Evolutionary conservation across 2,888 invertebrate species (phyloP).

Genomic region (Pherbina coryleti): DNA sequence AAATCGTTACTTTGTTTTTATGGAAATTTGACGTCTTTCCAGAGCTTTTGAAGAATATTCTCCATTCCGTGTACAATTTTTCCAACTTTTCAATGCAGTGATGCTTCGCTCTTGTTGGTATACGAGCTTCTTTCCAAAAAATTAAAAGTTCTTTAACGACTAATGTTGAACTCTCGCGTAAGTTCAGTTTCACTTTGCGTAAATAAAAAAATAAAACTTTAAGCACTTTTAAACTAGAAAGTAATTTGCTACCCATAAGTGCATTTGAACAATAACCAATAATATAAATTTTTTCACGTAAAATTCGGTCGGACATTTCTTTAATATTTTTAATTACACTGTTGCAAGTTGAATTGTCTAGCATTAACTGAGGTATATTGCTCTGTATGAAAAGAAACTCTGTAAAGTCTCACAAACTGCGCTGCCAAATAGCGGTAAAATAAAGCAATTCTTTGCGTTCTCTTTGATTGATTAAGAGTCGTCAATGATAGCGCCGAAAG

Average conservation of each 20-base stretch:
- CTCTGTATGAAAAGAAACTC: too few relatives aligned
- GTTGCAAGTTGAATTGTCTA: too few relatives aligned
- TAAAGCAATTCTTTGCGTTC: too few relatives aligned
- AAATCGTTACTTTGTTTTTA: not conserved
- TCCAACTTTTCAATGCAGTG: constrained; percentile 3
- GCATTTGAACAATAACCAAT: constrained; percentile 1
- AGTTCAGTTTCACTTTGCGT: too few relatives aligned
- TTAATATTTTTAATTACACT: too few relatives aligned
- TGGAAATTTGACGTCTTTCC: not conserved
- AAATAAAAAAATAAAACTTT: not conserved
- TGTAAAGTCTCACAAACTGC: too few relatives aligned
- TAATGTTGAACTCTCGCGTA: too few relatives aligned
- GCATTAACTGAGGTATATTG: too few relatives aligned
- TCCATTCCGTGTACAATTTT: not conserved
- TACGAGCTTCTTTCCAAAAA: constrained; percentile 5
- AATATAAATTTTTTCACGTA: not conserved
- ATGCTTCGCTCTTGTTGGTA: not conserved
- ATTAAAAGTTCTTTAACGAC: not conserved
- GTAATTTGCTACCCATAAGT: not conserved
- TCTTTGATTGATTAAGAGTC: too few relatives aligned
- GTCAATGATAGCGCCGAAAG: too few relatives aligned
- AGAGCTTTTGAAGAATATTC: not conserved
- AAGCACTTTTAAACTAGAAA: not conserved
- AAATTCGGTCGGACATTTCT: not conserved
- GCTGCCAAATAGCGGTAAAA: too few relatives aligned